These are phyloP conservation scores for Scaptomyza tumidula DNA, from an alignment of 2,888 invertebrate genomes.

Conservation along the genomic window DNA sequence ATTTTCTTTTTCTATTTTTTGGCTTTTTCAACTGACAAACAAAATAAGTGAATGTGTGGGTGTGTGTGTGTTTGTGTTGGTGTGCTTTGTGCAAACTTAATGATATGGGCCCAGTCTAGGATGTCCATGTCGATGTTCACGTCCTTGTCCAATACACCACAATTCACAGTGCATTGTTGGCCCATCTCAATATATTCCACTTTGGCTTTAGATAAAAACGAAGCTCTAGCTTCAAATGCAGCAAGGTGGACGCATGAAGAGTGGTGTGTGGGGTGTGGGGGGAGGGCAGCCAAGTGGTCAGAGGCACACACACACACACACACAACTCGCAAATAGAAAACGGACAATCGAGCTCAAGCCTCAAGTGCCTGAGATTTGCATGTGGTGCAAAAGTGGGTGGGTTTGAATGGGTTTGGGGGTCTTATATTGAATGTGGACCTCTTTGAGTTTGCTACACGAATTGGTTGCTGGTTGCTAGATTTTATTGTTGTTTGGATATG, in stretches of 20 bases:
- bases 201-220: slow-evolving; percentile 60
- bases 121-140: slow-evolving; percentile 30
- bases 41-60: slow-evolving; percentile 33
- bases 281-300: slow-evolving; percentile 64
- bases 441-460: slow-evolving; percentile 57
- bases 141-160: slow-evolving; percentile 39
- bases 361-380: slow-evolving; percentile 70
- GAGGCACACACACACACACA: slow-evolving; percentile 47
- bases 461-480: slow-evolving; percentile 28
- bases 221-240: slow-evolving; percentile 6
- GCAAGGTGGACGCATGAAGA: not conserved
- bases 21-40: slow-evolving; percentile 45
- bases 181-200: slow-evolving; percentile 64
- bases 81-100: slow-evolving; percentile 63
- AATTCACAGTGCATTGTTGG: slow-evolving; percentile 55
- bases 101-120: slow-evolving; percentile 64
- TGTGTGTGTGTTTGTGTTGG: slow-evolving; percentile 18
- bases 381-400: slow-evolving; percentile 25
- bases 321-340: slow-evolving; percentile 57
- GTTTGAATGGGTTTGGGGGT: slow-evolving; percentile 5
- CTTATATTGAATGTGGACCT: slow-evolving; percentile 6
- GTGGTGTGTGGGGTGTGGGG: not conserved
- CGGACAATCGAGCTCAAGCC: slow-evolving; percentile 51
- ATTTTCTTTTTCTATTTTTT: slow-evolving; percentile 33
- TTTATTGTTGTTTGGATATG: slow-evolving; percentile 21